These are phyloP conservation scores for Eubucco bourcierii DNA, from an alignment of 2,113 vertebrate species.

Conservation along the genomic window DNA sequence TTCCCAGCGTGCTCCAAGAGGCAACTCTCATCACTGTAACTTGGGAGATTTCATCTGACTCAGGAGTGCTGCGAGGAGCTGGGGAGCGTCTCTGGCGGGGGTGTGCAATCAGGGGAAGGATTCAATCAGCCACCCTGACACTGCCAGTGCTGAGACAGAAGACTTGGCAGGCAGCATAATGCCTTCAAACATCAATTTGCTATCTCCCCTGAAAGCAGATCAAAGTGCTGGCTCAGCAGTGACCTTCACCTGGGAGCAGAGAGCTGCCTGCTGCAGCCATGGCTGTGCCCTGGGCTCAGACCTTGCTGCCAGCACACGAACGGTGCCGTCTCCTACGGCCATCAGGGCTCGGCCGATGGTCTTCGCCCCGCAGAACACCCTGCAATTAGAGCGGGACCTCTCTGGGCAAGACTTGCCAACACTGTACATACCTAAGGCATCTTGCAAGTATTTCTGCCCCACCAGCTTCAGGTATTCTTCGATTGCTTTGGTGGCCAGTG, in stretches of 20 bases:
- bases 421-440: slow-evolving; percentile 89
- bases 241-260: slow-evolving; percentile 9
- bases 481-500: slow-evolving; percentile 95
- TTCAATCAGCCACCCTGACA: neutral
- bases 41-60: neutral
- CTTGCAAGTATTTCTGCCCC: slow-evolving; percentile 98
- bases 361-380: neutral
- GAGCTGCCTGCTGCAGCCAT: neutral
- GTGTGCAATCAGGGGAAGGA: neutral
- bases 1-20: neutral
- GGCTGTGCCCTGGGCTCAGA: fast-evolving
- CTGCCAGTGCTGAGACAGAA: neutral
- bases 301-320: neutral
- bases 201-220: neutral
- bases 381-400: neutral
- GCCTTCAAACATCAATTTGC: neutral
- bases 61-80: neutral
- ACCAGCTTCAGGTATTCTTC: slow-evolving; percentile 99
- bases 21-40: neutral
- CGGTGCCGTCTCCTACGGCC: neutral
- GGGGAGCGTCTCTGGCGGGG: neutral
- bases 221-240: neutral
- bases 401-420: fast-evolving
- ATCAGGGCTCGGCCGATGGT: neutral
- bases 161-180: neutral